Percentiles rank a stretch among this genome's conserved stretches.
These are phyloP conservation scores for Fistularia tabacaria DNA, from an alignment of 2,797 vertebrate genomes.

Conservation along the genomic window DNA sequence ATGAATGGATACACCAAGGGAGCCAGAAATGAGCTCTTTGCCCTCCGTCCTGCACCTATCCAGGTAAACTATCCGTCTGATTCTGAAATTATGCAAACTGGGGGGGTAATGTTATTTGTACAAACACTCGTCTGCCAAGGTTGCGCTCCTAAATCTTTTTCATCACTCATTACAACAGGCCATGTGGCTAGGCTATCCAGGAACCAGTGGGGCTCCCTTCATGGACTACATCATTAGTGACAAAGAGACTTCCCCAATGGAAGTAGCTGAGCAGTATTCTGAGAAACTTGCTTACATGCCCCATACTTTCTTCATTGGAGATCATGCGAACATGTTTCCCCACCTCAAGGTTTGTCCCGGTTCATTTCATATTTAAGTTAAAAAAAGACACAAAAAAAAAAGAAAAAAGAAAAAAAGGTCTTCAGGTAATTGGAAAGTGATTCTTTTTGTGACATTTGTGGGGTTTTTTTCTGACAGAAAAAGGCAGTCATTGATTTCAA, in stretches of 20 bases:
- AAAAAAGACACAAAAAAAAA: neutral
- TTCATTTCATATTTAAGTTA: neutral
- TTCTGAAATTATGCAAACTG: neutral
- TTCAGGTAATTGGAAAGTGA: no score
- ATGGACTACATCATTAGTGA: constrained; percentile 98
- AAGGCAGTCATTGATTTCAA: constrained; percentile 99
- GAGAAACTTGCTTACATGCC: constrained; percentile 99
- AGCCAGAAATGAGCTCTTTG: constrained; percentile 95
- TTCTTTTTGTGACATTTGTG: neutral
- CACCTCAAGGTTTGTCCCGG: constrained; percentile 88
- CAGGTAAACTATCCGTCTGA: constrained; percentile 75
- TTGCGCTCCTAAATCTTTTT: neutral
- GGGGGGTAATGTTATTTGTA: neutral
- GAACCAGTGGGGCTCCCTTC: constrained; percentile 95
- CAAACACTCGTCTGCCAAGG: neutral
- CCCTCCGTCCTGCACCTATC: constrained; percentile 90
- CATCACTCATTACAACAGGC: constrained; percentile 63
- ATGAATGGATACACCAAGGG: constrained; percentile 99
- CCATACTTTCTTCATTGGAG: constrained; percentile 97
- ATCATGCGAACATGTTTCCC: constrained; percentile 99
- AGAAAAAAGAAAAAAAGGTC: no score
- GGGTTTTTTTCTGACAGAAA: constrained; percentile 78
- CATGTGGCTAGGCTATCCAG: constrained; percentile 99
- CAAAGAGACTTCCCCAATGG: constrained; percentile 92
- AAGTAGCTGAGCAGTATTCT: constrained; percentile 95